Percentiles rank a stretch among this genome's conserved stretches.
Conservation (phyloP, 1,140 invertebrate species). For the Venturia canescens region DNA sequence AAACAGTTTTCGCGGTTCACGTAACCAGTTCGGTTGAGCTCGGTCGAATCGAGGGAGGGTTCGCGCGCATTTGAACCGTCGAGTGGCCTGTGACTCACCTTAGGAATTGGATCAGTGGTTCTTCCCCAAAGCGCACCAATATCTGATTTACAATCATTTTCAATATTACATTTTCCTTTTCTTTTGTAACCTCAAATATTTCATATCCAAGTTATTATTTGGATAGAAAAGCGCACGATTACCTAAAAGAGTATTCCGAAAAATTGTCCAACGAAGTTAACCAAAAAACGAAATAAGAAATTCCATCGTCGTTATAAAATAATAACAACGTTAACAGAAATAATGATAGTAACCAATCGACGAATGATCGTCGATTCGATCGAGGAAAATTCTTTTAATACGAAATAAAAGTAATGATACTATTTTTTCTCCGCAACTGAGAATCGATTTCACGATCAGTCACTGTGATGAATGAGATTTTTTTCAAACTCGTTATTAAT, state of each 20-base stretch:
- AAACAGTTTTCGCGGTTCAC: slow-evolving; percentile 71
- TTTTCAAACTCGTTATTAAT: not conserved
- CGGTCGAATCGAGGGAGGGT: slow-evolving; percentile 64
- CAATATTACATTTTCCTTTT: not conserved
- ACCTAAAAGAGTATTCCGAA: no score
- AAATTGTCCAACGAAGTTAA: no score
- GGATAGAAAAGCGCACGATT: no score
- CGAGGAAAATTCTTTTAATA: no score
- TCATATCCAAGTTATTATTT: no score
- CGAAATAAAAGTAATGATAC: no score
- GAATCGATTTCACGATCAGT: not conserved
- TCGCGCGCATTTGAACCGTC: slow-evolving; percentile 67
- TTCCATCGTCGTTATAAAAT: no score
- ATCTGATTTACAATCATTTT: slow-evolving; percentile 20
- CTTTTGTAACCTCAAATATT: not conserved
- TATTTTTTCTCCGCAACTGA: no score
- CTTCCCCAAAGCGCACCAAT: slow-evolving; percentile 46
- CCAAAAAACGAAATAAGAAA: no score
- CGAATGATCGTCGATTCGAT: no score
- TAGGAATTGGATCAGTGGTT: slow-evolving; percentile 65
- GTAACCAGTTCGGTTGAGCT: slow-evolving; percentile 66
- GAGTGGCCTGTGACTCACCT: slow-evolving; percentile 69
- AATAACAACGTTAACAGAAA: no score
- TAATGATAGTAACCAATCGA: no score
- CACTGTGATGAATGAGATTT: not conserved